Evolutionary conservation across 2,113 vertebrate species (phyloP).

Genomic region (Tonatia bakeri): DNA sequence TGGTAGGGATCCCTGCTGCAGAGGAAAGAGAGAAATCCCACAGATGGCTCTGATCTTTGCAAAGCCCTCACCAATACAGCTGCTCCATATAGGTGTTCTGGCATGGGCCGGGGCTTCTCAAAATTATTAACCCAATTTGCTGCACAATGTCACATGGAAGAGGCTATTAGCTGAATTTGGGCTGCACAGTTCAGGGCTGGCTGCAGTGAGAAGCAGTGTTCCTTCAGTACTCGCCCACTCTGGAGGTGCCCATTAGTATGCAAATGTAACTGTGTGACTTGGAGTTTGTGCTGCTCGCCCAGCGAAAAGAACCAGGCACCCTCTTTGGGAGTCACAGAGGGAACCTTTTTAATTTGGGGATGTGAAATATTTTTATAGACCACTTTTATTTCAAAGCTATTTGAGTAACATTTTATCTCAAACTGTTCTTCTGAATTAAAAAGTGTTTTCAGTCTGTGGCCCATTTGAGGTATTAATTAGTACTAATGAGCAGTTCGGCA

Average conservation of each 20-base stretch:
- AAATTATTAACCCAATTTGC: neutral
- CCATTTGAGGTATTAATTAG: neutral
- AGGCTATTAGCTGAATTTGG: neutral
- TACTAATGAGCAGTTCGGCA: neutral
- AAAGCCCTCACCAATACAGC: neutral
- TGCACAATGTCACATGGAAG: neutral
- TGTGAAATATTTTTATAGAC: neutral
- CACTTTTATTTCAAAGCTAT: neutral
- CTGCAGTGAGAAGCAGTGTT: neutral
- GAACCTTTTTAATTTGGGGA: neutral
- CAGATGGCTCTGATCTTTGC: neutral
- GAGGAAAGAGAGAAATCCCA: neutral
- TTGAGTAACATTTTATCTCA: conserved; percentile 12
- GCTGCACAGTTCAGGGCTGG: neutral
- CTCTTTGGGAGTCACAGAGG: neutral
- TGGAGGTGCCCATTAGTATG: neutral
- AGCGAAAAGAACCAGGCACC: neutral
- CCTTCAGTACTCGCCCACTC: neutral
- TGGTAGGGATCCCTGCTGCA: neutral
- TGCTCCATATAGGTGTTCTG: neutral
- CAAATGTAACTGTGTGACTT: neutral
- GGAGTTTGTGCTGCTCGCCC: neutral
- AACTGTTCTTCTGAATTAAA: neutral
- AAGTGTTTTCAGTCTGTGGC: neutral
- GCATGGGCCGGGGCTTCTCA: neutral